These are phyloP conservation scores for Ceratoteleas bidentatus DNA, from an alignment of 1,140 invertebrate genomes.

Conservation along the genomic window DNA sequence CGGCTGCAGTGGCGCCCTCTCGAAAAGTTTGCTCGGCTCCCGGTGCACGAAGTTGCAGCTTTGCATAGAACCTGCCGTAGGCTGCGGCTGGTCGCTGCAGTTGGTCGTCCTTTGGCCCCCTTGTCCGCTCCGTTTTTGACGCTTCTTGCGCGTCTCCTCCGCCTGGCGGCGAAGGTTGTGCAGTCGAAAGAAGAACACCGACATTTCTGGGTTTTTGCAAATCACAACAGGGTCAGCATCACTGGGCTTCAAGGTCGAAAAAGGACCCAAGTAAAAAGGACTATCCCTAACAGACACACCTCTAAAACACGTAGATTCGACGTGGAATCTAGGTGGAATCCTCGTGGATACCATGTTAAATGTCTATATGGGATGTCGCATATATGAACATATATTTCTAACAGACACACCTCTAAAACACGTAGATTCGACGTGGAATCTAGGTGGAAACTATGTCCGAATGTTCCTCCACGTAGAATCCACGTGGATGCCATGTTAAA, in stretches of 20 bases:
- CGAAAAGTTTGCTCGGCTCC: constrained; percentile 89
- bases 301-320: too few relatives aligned
- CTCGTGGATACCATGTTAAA: too few relatives aligned
- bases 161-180: constrained; percentile 93
- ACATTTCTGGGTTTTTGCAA: constrained; percentile 85
- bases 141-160: constrained; percentile 85
- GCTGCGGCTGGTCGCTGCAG: constrained; percentile 79
- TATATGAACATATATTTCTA: too few relatives aligned
- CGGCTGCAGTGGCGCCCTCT: constrained; percentile 90
- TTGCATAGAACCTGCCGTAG: constrained; percentile 79
- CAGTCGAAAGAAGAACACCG: constrained; percentile 96
- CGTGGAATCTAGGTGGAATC: too few relatives aligned
- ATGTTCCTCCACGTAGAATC: too few relatives aligned
- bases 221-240: constrained; percentile 41
- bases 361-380: too few relatives aligned
- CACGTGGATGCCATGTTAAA: too few relatives aligned
- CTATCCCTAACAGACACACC: too few relatives aligned
- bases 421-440: too few relatives aligned
- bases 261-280: too few relatives aligned
- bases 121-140: constrained; percentile 81
- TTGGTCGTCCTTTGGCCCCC: constrained; percentile 74
- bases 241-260: constrained; percentile 6
- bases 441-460: too few relatives aligned
- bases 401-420: too few relatives aligned
- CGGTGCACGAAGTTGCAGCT: constrained; percentile 75